phyloP scores from a whole-genome alignment of 2,888 invertebrate genomes.

The Cosmia trapezina region DNA sequence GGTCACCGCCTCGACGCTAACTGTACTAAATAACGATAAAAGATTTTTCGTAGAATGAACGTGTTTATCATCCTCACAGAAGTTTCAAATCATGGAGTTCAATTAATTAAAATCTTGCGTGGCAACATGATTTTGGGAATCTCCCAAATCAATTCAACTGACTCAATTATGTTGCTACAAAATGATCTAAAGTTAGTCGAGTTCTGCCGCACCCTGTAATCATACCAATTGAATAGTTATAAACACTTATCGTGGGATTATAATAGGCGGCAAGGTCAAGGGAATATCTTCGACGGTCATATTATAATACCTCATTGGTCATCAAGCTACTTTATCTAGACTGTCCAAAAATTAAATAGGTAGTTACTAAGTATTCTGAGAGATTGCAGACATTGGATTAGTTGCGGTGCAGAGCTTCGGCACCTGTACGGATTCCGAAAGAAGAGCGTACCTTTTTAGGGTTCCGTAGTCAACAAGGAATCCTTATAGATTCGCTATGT shows the following conservation, averaged over 20 bases:
- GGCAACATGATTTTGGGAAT: slow-evolving; percentile 2
- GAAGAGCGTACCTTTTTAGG: too few relatives aligned
- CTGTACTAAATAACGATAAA: slow-evolving; percentile 28
- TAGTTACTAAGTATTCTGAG: neutral
- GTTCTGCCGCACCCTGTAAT: neutral
- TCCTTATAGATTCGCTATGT: too few relatives aligned
- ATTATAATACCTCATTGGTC: too few relatives aligned
- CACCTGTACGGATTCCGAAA: too few relatives aligned
- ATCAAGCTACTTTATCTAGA: neutral
- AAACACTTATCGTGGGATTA: slow-evolving; percentile 1
- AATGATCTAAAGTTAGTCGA: neutral
- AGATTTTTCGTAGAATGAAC: neutral
- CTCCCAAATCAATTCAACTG: neutral
- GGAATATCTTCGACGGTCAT: slow-evolving; percentile 19
- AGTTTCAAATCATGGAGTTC: neutral
- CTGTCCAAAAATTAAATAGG: neutral
- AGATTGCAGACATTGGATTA: neutral
- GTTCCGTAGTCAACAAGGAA: too few relatives aligned
- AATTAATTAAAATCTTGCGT: neutral
- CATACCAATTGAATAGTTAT: too few relatives aligned
- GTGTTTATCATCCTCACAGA: neutral
- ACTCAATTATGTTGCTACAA: neutral
- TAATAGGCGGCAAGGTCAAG: slow-evolving; percentile 31
- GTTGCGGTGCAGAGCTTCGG: too few relatives aligned
- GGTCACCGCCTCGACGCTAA: slow-evolving; percentile 49